A percentile compares a stretch with the other conserved stretches of the same genome.
These are phyloP conservation scores for Acanthopleura granulata DNA, from an alignment of 2,888 invertebrate species.

Conservation along the genomic window DNA sequence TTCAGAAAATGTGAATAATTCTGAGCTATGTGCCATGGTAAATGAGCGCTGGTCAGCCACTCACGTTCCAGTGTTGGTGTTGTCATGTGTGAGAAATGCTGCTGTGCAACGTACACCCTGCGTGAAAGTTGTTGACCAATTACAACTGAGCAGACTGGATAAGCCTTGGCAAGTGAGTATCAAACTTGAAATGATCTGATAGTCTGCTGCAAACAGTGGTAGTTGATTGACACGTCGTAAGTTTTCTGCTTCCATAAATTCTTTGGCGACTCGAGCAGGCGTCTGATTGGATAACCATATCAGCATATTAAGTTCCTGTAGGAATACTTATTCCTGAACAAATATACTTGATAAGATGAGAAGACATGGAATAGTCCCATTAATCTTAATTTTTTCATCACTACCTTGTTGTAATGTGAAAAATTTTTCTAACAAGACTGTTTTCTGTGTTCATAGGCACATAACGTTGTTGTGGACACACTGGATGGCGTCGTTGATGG, in stretches of 20 bases:
- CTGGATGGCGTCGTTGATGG: constrained; percentile 50
- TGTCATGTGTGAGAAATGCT: constrained; percentile 49
- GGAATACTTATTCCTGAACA: not conserved
- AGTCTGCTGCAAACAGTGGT: too few species aligned
- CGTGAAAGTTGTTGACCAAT: constrained; percentile 47
- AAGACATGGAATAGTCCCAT: too few species aligned
- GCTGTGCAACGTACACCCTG: constrained; percentile 45
- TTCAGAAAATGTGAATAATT: constrained; percentile 4
- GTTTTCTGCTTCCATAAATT: too few species aligned
- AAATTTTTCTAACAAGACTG: not conserved
- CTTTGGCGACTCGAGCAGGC: too few species aligned
- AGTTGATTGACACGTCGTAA: too few species aligned
- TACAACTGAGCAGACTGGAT: constrained; percentile 52
- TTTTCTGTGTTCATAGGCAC: constrained; percentile 47
- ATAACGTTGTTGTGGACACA: constrained; percentile 52
- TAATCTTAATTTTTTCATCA: too few species aligned
- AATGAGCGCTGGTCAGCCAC: constrained; percentile 58
- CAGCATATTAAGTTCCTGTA: not conserved
- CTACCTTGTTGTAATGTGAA: not conserved
- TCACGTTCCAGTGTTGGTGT: constrained; percentile 60
- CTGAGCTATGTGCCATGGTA: constrained; percentile 53
- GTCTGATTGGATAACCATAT: too few species aligned
- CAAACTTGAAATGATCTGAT: not conserved
- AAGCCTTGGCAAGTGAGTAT: constrained; percentile 65
- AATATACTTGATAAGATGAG: too few species aligned